A percentile compares a stretch with the other conserved stretches of the same genome.
Evolutionary conservation across 2,888 invertebrate species (phyloP).

Genomic region (Bellardia bayeri): DNA sequence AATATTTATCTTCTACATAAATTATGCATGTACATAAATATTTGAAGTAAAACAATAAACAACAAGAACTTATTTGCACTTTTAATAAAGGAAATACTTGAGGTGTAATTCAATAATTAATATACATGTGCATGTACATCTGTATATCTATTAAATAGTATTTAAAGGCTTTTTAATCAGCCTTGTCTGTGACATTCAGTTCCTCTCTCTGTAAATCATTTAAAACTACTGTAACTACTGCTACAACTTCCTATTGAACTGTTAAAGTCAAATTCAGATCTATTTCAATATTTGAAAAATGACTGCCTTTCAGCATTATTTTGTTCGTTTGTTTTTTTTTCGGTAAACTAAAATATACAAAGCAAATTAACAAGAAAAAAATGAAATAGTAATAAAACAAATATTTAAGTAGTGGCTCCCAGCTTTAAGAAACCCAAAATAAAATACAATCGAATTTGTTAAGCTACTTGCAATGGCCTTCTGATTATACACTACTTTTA

Average conservation of each 20-base stretch:
- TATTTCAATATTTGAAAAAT: slow-evolving; percentile 8
- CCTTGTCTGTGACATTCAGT: neutral
- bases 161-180: no score
- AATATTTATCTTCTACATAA: no score
- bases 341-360: slow-evolving; percentile 33
- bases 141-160: no score
- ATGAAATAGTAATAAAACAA: neutral
- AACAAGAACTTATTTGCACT: no score
- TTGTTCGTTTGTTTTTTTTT: neutral
- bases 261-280: neutral
- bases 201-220: neutral
- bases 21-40: no score
- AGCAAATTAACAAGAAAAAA: slow-evolving; percentile 20
- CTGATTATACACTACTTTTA: slow-evolving; percentile 23
- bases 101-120: no score
- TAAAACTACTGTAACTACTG: neutral
- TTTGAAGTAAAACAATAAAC: no score
- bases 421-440: slow-evolving; percentile 1
- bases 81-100: no score
- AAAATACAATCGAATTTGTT: slow-evolving; percentile 18
- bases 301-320: neutral
- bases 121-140: no score
- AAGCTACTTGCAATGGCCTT: slow-evolving; percentile 47
- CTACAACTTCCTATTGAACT: neutral
- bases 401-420: slow-evolving; percentile 38